Percentiles rank a stretch among this genome's conserved stretches.
phyloP scores from a whole-genome alignment of 2,113 vertebrate species.

The Leptobrachium leishanense region DNA sequence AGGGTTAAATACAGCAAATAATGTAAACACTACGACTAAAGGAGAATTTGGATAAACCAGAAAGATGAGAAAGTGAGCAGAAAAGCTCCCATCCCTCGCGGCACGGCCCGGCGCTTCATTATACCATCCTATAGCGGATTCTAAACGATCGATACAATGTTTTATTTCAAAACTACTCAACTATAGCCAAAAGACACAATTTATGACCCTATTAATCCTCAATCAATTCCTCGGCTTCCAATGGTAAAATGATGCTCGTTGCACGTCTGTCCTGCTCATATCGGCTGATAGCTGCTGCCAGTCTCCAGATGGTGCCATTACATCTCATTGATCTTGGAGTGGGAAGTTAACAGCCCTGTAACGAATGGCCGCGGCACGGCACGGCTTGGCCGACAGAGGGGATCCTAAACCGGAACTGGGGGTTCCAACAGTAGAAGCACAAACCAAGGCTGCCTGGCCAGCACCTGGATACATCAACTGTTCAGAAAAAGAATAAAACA shows the following conservation, averaged over 20 bases:
- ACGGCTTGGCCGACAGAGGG: neutral
- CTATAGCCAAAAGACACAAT: neutral
- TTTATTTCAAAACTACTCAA: neutral
- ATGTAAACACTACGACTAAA: no score
- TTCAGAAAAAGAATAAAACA: no score
- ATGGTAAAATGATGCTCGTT: slow-evolving; percentile 43
- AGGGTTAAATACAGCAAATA: no score
- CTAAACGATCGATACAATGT: neutral
- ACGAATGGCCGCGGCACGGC: slow-evolving; percentile 3
- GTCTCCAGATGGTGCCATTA: slow-evolving; percentile 52
- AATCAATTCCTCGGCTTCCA: slow-evolving; percentile 10
- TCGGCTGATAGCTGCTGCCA: slow-evolving; percentile 5
- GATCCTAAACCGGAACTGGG: neutral
- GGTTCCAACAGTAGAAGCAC: neutral
- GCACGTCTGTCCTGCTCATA: slow-evolving; percentile 45
- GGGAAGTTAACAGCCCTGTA: slow-evolving; percentile 40
- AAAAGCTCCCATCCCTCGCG: no score
- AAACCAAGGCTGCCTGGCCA: no score
- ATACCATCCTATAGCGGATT: neutral
- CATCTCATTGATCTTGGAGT: slow-evolving; percentile 51
- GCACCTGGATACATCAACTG: no score
- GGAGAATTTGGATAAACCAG: no score
- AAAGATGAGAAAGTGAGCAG: no score
- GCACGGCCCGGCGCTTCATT: no score
- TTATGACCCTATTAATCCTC: neutral